A percentile compares a stretch with the other conserved stretches of the same genome.
Conservation (phyloP, 2,888 invertebrate genomes). For the Drosophila hawaiiensis region DNA sequence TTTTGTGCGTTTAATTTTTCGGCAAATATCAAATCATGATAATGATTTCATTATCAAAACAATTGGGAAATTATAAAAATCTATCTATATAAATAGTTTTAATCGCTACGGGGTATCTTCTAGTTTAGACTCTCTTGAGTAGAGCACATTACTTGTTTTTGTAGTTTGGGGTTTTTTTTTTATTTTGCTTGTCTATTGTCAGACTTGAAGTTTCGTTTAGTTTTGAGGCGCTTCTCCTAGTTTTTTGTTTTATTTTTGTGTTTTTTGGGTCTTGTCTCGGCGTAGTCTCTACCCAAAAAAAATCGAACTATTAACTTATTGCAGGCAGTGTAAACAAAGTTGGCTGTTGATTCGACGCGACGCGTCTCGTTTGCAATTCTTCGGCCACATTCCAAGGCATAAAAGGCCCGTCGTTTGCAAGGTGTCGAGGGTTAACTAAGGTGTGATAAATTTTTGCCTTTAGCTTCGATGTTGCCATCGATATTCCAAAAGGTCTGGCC, state of each 20-base stretch:
- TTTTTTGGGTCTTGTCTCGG: slow-evolving; percentile 25
- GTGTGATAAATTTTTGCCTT: slow-evolving; percentile 79
- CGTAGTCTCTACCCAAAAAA: slow-evolving; percentile 45
- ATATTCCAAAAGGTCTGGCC: slow-evolving; percentile 61
- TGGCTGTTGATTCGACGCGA: slow-evolving; percentile 32
- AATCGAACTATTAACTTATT: slow-evolving; percentile 81
- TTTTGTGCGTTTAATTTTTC: background rate
- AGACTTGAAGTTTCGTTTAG: slow-evolving; percentile 43
- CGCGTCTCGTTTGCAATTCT: slow-evolving; percentile 65
- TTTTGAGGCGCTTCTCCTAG: slow-evolving; percentile 72
- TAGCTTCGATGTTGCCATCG: slow-evolving; percentile 47
- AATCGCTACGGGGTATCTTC: background rate
- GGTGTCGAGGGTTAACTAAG: slow-evolving; percentile 81
- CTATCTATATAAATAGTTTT: background rate
- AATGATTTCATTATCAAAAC: background rate
- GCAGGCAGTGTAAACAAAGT: slow-evolving; percentile 69
- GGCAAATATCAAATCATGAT: background rate
- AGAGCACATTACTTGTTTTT: slow-evolving; percentile 10
- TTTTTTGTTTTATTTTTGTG: slow-evolving; percentile 37
- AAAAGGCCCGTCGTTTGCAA: slow-evolving; percentile 56
- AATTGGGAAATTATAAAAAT: background rate
- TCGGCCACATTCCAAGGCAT: slow-evolving; percentile 61
- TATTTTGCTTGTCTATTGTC: slow-evolving; percentile 17
- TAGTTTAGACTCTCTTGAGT: background rate
- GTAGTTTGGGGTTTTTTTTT: slow-evolving; percentile 11